These are phyloP conservation scores for Ibidorhyncha struthersii DNA, from an alignment of 2,113 vertebrate genomes.

Conservation along the genomic window DNA sequence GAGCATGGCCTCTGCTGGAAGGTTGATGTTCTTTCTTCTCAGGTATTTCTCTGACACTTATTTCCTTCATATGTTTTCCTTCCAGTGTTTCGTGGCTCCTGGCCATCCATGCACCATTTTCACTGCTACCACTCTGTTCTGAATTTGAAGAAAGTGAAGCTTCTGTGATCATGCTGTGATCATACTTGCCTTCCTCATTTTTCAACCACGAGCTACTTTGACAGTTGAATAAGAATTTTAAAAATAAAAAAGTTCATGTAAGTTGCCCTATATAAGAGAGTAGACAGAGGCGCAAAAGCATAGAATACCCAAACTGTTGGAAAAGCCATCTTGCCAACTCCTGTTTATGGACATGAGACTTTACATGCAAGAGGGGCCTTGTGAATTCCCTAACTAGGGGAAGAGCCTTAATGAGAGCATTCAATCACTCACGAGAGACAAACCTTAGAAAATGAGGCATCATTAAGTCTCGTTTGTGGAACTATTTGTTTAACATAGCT, in stretches of 20 bases:
- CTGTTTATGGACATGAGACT: not conserved
- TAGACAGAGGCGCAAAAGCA: not conserved
- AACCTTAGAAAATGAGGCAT: not conserved
- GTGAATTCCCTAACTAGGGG: not conserved
- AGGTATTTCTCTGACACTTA: not conserved
- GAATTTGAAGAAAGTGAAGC: not conserved
- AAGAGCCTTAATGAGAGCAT: not conserved
- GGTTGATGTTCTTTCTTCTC: not conserved
- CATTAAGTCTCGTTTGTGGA: not conserved
- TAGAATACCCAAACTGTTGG: not conserved
- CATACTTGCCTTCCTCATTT: not conserved
- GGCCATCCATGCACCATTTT: not conserved
- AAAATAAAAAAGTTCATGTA: not conserved
- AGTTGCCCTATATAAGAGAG: not conserved
- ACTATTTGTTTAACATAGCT: not conserved
- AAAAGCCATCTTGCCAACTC: not conserved
- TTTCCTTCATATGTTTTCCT: not conserved
- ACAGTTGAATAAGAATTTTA: not conserved
- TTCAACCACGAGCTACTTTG: not conserved
- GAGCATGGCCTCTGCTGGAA: not conserved
- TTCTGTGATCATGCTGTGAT: not conserved
- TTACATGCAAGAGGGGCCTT: rapidly evolving
- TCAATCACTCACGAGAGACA: not conserved
- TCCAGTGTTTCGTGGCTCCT: not conserved
- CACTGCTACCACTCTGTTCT: not conserved